These are phyloP conservation scores for Onthophagus sagittarius DNA, from an alignment of 2,888 invertebrate genomes.

Conservation along the genomic window DNA sequence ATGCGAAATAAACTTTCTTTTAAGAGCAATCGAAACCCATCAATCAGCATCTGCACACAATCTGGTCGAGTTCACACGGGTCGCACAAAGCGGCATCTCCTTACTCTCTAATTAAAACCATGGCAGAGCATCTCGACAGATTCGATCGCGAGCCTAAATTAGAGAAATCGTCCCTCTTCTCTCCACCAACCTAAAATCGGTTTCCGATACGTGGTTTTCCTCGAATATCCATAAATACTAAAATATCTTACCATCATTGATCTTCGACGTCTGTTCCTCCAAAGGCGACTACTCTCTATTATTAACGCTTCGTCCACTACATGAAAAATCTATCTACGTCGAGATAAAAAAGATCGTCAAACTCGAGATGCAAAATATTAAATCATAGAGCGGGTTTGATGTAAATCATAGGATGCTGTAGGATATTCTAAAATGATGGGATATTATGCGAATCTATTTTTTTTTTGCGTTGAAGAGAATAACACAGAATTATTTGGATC, in stretches of 20 bases:
- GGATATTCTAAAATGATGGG: background rate
- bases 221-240: background rate
- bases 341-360: background rate
- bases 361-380: too few relatives aligned
- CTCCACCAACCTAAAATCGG: background rate
- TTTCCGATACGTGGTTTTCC: background rate
- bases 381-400: background rate
- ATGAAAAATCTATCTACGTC: background rate
- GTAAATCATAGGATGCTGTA: background rate
- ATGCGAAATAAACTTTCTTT: background rate
- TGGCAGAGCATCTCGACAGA: background rate
- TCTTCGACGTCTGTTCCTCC: background rate
- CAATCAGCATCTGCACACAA: background rate
- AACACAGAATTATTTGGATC: background rate
- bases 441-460: background rate
- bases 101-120: background rate
- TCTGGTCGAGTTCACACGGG: background rate
- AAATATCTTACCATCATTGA: background rate
- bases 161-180: background rate
- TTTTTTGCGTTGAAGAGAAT: background rate
- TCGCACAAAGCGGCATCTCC: background rate
- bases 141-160: background rate
- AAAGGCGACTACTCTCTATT: background rate
- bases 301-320: background rate
- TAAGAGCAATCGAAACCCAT: background rate